phyloP scores from a whole-genome alignment of 1,140 invertebrate genomes.

The Dufourea novaeangliae region DNA sequence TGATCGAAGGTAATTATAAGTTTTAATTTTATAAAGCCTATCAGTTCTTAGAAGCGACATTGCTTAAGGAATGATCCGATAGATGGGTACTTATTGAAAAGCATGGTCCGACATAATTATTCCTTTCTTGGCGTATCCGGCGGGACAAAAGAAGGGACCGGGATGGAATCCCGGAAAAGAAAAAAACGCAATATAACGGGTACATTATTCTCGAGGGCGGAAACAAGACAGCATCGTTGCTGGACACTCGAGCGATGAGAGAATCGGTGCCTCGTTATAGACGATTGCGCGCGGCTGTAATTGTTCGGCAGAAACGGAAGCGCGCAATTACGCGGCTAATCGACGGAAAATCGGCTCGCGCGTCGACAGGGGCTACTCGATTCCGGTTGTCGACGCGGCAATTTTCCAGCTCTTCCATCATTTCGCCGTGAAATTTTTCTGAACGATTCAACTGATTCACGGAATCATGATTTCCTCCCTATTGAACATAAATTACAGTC shows the following conservation, averaged over 20 bases:
- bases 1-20: no score
- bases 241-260: constrained; percentile 41
- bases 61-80: no score
- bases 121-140: no score
- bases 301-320: constrained; percentile 54
- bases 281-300: constrained; percentile 40
- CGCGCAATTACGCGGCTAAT: constrained; percentile 44
- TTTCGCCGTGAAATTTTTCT: background rate
- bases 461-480: background rate
- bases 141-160: background rate
- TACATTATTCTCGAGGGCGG: constrained; percentile 26
- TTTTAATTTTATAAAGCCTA: no score
- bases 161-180: no score
- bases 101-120: background rate
- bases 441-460: background rate
- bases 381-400: background rate
- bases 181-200: background rate
- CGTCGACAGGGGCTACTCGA: background rate
- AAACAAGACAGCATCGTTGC: constrained; percentile 22
- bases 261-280: constrained; percentile 44
- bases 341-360: constrained; percentile 29
- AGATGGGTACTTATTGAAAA: no score
- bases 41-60: no score
- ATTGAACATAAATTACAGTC: no score
- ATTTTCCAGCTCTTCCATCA: background rate